Evolutionary conservation across 2,113 vertebrate species (phyloP).

Genomic region (Indicator maculatus): DNA sequence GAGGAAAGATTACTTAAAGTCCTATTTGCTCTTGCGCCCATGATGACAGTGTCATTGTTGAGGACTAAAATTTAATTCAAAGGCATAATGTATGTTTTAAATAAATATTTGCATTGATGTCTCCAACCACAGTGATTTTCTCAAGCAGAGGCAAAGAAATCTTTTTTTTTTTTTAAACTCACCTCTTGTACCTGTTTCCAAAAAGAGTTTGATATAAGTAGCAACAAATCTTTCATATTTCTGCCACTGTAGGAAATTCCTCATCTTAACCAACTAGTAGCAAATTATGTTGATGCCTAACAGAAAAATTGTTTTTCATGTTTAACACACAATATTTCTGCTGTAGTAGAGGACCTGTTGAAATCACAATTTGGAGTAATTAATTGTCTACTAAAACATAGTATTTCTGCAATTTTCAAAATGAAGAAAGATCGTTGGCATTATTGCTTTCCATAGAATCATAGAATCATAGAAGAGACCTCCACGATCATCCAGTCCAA

Average conservation of each 20-base stretch:
- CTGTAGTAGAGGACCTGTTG: not conserved
- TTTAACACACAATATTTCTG: not conserved
- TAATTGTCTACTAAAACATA: not conserved
- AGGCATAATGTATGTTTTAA: not conserved
- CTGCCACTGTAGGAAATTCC: not conserved
- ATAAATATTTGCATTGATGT: not conserved
- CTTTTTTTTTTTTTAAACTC: not conserved
- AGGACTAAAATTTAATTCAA: not conserved
- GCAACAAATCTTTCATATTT: not conserved
- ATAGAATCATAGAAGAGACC: too few species aligned
- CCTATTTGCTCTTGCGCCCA: not conserved
- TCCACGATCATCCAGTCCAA: too few species aligned
- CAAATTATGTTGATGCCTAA: not conserved
- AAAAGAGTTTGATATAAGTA: not conserved
- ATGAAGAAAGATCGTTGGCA: not conserved
- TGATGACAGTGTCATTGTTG: not conserved
- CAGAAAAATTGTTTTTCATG: accelerated
- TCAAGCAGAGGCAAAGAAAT: not conserved
- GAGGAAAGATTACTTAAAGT: not conserved
- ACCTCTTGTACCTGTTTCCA: not conserved
- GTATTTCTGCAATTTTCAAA: not conserved
- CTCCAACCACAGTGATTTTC: not conserved
- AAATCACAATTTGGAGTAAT: not conserved
- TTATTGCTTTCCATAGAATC: not conserved
- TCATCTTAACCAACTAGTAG: not conserved